Evolutionary conservation across 2,113 vertebrate genomes (phyloP), one percentile per base, ranked within the genome.

Genomic region (Spea multiplicata): DNA sequence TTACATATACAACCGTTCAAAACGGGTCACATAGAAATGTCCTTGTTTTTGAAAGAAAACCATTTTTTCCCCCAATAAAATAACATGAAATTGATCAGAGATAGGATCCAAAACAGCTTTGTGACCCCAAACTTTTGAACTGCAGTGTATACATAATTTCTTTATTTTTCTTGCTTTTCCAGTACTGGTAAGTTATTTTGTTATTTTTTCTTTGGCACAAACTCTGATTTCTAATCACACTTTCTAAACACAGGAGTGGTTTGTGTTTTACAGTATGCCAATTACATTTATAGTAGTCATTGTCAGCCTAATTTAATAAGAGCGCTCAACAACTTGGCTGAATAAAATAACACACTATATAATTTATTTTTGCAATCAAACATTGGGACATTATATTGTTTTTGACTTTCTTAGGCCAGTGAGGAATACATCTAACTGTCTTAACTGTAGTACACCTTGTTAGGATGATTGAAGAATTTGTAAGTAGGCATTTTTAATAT

Each of bases 401-500:
- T 16, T 64, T 67, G 59, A 70, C 6, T 71, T 0, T 71, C 83
- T 85, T 76, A 44, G 71, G 71, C 52, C 71, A 61, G 78, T 72
- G 74, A 74, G 71, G 66, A 74, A 80, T 80, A 71, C 71, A 67
- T 80, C 73, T 73, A 73, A 73, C 44, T 74, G 71, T 55, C 74
- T 5, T 1, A 61, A 6, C 83, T 55, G 55, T 64, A 68, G n/a
- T 75, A 78, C 62, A 45, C 83, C 76, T 73, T 44, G 87, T 88
- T 86, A 86, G 83, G 0, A 8, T 79, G 75, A 86, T 81, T 82
- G 81, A 90, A 85, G 87, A 87, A 86, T 86, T 86, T 85, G 71
- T 82, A 89, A 86, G 61, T 67, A 81, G 84, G 0, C 80, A 71
- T 85, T 87, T 80, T 87, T 83, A 86, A 82, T 88, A 89, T 86